Percentiles rank a stretch among this genome's conserved stretches.
Evolutionary conservation across 2,113 vertebrate genomes (phyloP).

Genomic region (Passer domesticus): DNA sequence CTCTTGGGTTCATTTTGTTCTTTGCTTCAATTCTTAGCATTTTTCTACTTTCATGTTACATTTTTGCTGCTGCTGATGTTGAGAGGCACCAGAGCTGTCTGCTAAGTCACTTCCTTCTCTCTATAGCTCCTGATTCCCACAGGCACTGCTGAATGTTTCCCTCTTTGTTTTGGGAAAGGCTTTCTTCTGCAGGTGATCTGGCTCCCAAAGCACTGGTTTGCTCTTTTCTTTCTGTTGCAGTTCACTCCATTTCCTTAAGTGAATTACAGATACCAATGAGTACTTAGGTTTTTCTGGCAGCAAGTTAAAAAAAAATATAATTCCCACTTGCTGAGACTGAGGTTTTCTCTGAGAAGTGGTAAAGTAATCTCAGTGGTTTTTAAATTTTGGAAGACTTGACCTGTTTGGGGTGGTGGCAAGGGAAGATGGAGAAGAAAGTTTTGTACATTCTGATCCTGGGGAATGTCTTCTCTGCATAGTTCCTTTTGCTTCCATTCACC

Average conservation of each 20-base stretch:
- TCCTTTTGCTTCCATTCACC: background rate
- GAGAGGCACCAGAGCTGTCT: background rate
- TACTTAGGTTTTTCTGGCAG: background rate
- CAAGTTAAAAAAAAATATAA: background rate
- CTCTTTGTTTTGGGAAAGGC: accelerated
- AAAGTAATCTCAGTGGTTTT: background rate
- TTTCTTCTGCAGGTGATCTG: background rate
- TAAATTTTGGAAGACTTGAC: background rate
- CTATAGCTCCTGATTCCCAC: background rate
- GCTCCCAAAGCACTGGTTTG: background rate
- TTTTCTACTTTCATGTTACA: background rate
- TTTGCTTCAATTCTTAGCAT: background rate
- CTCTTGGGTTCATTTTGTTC: background rate
- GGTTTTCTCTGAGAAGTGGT: background rate
- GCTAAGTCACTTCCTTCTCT: background rate
- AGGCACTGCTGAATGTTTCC: background rate
- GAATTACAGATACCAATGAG: background rate
- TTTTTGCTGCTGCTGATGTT: background rate
- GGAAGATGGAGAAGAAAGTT: background rate
- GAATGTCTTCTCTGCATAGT: background rate
- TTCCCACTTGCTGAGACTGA: background rate
- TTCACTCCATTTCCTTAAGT: background rate
- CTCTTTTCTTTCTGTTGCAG: background rate
- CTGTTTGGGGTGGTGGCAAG: background rate
- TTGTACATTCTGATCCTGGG: background rate